phyloP scores from a whole-genome alignment of 2,113 vertebrate genomes.

The Monarcha castaneiventris region DNA sequence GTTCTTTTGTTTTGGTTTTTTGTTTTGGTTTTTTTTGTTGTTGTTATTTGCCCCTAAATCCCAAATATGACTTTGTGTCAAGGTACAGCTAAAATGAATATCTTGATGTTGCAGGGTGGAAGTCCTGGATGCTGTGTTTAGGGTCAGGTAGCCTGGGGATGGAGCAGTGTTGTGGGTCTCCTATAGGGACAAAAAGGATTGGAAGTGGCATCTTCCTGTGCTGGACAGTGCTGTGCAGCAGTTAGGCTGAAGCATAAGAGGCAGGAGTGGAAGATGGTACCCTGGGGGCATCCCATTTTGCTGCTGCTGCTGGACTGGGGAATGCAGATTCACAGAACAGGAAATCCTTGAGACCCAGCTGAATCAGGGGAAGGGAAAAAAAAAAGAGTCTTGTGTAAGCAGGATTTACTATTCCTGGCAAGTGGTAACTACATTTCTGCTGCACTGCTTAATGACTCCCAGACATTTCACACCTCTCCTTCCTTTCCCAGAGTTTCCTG shows the following conservation, averaged over 20 bases:
- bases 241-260: background rate
- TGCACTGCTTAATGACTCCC: background rate
- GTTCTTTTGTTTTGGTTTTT: background rate
- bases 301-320: background rate
- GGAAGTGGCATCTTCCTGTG: background rate
- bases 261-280: background rate
- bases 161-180: background rate
- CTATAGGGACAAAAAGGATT: background rate
- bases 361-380: background rate
- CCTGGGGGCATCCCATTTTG: background rate
- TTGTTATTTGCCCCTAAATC: background rate
- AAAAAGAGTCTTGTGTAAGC: background rate
- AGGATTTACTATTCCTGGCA: slow-evolving; percentile 1
- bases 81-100: background rate
- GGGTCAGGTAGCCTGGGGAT: background rate
- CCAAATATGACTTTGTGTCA: background rate
- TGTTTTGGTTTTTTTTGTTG: no score
- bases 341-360: background rate
- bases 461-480: slow-evolving; percentile 55
- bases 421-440: background rate
- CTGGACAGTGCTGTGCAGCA: background rate
- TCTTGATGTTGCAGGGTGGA: background rate
- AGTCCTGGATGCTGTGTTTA: background rate
- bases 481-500: background rate
- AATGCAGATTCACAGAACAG: accelerated